phyloP scores from a whole-genome alignment of 2,888 invertebrate species.

The Criorhina ranunculi region DNA sequence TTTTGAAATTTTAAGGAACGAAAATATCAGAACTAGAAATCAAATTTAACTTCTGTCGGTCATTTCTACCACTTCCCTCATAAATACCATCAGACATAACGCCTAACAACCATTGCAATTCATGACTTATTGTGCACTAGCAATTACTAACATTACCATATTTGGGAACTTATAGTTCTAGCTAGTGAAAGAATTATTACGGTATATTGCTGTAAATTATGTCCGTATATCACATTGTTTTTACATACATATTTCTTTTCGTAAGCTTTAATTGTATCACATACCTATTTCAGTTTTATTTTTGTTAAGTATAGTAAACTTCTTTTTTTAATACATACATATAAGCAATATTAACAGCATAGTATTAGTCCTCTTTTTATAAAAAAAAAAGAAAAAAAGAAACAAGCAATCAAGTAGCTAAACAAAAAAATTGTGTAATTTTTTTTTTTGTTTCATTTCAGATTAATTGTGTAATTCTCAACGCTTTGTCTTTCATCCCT shows the following conservation, averaged over 20 bases:
- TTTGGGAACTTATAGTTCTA: conserved; percentile 40
- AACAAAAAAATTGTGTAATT: conserved; percentile 79
- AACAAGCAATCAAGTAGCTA: conserved; percentile 64
- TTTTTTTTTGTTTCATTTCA: conserved; percentile 83
- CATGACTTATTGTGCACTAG: conserved; percentile 35
- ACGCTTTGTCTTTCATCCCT: conserved; percentile 78
- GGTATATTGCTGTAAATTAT: conserved; percentile 36
- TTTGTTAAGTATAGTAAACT: conserved; percentile 35
- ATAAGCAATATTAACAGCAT: conserved; percentile 63
- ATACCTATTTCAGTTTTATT: conserved; percentile 13
- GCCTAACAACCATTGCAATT: conserved; percentile 21
- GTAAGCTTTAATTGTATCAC: conserved; percentile 68
- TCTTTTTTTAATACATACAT: conserved; percentile 38
- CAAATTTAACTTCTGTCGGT: not conserved
- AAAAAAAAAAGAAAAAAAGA: conserved; percentile 58
- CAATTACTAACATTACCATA: conserved; percentile 48
- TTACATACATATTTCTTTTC: conserved; percentile 42
- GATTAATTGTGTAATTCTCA: conserved; percentile 82
- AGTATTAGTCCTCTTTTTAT: conserved; percentile 58
- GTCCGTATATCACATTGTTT: conserved; percentile 41
- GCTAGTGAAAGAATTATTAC: conserved; percentile 39
- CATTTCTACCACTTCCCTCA: not conserved
- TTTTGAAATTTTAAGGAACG: no score
- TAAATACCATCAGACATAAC: not conserved
- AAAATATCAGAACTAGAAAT: not conserved